phyloP scores from a whole-genome alignment of 2,113 vertebrate species.

The Athene noctua region DNA sequence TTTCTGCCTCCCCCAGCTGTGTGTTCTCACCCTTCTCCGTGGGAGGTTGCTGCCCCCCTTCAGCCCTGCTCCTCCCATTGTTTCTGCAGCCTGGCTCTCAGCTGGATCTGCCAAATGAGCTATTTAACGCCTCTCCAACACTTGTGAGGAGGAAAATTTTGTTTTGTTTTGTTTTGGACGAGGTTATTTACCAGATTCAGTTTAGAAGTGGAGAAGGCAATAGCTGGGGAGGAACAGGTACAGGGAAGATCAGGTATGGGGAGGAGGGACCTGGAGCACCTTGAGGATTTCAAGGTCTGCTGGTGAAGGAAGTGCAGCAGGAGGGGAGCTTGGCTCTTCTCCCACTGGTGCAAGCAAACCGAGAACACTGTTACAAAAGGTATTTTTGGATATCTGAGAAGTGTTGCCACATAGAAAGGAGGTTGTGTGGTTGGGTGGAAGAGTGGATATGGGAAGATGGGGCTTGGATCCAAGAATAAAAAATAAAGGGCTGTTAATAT shows the following conservation, averaged over 20 bases:
- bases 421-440: neutral
- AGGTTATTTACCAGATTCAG: neutral
- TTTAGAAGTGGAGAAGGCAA: neutral
- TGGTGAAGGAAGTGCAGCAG: neutral
- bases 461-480: neutral
- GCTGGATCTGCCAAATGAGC: neutral
- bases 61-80: neutral
- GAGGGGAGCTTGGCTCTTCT: neutral
- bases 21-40: neutral
- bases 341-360: neutral
- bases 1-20: neutral
- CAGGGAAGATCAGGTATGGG: neutral
- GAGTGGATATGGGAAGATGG: neutral
- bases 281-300: neutral
- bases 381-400: neutral
- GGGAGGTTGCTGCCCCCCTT: neutral
- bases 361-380: neutral
- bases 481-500: neutral
- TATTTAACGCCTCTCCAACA: neutral
- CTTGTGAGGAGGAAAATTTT: neutral
- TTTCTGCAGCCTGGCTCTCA: neutral
- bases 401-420: neutral
- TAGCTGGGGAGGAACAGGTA: neutral
- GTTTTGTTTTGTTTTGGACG: neutral
- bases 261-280: neutral